phyloP scores from a whole-genome alignment of 2,113 vertebrate genomes.

The Probosciger aterrimus region DNA sequence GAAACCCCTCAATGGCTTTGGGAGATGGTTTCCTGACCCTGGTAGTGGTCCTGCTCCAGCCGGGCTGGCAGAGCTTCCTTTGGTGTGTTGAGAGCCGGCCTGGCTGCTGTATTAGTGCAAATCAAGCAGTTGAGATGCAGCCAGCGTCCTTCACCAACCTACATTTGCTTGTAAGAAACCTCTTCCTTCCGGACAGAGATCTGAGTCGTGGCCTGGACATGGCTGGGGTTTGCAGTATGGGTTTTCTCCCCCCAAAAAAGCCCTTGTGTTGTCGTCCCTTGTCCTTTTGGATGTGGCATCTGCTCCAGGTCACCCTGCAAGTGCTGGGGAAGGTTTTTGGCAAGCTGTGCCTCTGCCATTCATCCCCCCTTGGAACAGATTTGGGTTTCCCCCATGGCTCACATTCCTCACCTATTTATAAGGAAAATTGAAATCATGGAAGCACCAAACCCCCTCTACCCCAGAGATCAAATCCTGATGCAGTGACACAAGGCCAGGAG shows the following conservation, averaged over 20 bases:
- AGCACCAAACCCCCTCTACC: not conserved
- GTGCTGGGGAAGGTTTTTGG: not conserved
- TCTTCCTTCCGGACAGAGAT: not conserved
- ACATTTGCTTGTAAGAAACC: not conserved
- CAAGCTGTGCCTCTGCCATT: not conserved
- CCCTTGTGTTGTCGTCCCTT: not conserved
- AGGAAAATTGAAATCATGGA: not conserved
- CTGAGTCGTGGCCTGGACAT: not conserved
- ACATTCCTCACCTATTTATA: not conserved
- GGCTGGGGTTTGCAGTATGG: not conserved
- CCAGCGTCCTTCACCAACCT: not conserved
- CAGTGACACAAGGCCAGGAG: not conserved
- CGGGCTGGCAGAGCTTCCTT: not conserved
- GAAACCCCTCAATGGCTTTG: not conserved
- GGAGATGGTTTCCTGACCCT: not conserved
- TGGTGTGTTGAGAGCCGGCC: not conserved
- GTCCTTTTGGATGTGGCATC: not conserved
- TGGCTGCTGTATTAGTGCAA: not conserved
- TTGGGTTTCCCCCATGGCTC: not conserved
- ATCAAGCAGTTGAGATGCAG: not conserved
- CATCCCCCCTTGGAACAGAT: not conserved
- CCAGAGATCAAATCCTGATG: not conserved
- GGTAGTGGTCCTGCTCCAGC: not conserved
- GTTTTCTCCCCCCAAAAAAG: not conserved
- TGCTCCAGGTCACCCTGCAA: not conserved